Conservation (phyloP, 2,888 invertebrate species). For the Troglohyphantes excavatus region DNA sequence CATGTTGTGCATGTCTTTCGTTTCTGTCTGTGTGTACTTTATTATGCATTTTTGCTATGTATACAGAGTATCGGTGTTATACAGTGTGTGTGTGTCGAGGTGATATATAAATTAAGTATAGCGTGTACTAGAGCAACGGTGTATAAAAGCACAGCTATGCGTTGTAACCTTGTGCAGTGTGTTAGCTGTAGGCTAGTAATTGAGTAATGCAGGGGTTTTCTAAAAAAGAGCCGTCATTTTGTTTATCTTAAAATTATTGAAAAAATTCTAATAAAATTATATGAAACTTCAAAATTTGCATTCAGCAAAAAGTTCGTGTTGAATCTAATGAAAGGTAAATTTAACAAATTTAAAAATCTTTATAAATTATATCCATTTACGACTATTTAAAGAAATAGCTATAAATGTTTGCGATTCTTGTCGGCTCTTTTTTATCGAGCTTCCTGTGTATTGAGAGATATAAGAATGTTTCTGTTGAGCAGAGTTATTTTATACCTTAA, state of each 20-base stretch:
- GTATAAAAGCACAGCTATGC: conserved; percentile 53
- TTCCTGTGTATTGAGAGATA: conserved; percentile 12
- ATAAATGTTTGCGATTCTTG: too few relatives aligned
- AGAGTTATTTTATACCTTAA: conserved; percentile 49
- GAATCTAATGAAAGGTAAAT: too few relatives aligned
- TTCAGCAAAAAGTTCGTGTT: too few relatives aligned
- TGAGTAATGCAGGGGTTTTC: background rate
- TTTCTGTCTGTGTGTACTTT: conserved; percentile 75
- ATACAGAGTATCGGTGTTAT: conserved; percentile 73
- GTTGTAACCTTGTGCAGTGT: conserved; percentile 57
- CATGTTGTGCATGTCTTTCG: conserved; percentile 75
- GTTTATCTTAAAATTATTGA: too few relatives aligned
- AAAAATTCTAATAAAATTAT: too few relatives aligned
- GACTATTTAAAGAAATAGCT: too few relatives aligned
- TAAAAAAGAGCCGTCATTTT: background rate
- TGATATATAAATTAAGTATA: conserved; percentile 63
- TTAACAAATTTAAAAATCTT: too few relatives aligned
- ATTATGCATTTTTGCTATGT: conserved; percentile 73
- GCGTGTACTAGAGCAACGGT: conserved; percentile 62
- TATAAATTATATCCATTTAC: too few relatives aligned
- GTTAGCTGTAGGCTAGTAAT: conserved; percentile 71
- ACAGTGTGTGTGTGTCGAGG: conserved; percentile 44
- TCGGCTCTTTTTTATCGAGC: background rate
- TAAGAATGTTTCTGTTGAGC: conserved; percentile 13
- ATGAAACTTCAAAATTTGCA: too few relatives aligned